phyloP scores from a whole-genome alignment of 1,140 invertebrate species.

The Drosophila tsacasi region DNA sequence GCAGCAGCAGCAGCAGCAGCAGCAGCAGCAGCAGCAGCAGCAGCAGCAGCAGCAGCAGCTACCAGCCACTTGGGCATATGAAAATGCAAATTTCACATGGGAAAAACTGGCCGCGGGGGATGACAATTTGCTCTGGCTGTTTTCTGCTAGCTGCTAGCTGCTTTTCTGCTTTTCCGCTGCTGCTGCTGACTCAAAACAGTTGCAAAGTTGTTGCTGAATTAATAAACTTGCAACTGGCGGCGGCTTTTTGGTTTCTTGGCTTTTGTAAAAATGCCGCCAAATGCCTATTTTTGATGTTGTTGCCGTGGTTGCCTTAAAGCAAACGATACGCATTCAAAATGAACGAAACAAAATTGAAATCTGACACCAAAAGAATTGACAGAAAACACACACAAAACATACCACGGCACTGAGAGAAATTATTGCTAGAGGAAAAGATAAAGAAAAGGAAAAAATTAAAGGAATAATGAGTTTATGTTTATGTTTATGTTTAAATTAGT shows the following conservation, averaged over 20 bases:
- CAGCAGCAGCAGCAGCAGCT: slow-evolving; percentile 19
- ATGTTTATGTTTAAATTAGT: too few relatives aligned
- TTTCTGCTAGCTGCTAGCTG: neutral
- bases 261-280: slow-evolving; percentile 81
- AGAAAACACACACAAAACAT: slow-evolving; percentile 50
- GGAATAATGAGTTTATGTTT: too few relatives aligned
- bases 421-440: too few relatives aligned
- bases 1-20: too few relatives aligned
- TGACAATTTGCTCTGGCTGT: slow-evolving; percentile 69
- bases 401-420: slow-evolving; percentile 2
- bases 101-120: slow-evolving; percentile 79
- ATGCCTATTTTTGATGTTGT: slow-evolving; percentile 60
- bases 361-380: slow-evolving; percentile 83
- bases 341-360: slow-evolving; percentile 80
- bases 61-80: slow-evolving; percentile 50
- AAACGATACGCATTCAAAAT: slow-evolving; percentile 74
- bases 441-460: too few relatives aligned
- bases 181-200: slow-evolving; percentile 67
- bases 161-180: slow-evolving; percentile 27
- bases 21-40: too few relatives aligned
- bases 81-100: slow-evolving; percentile 83
- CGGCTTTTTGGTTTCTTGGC: slow-evolving; percentile 29
- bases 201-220: slow-evolving; percentile 72
- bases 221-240: slow-evolving; percentile 79
- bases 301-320: slow-evolving; percentile 66